Base-by-base conservation (phyloP, 2,888 invertebrate genomes). In the Octodonta nipae region DNA sequence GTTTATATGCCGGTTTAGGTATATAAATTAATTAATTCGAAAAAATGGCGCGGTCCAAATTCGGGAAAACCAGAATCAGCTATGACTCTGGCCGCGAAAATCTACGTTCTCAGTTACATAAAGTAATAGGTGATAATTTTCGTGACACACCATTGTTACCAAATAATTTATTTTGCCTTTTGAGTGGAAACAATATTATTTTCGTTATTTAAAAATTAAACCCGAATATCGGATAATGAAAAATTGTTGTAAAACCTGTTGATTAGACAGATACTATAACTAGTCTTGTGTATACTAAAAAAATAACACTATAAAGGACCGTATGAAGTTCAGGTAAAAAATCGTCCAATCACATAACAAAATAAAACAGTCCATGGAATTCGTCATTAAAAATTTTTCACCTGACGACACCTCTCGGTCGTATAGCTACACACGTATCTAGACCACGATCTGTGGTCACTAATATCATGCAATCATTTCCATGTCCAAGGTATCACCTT, bases 401-500 rank as follows among this genome's bases (percentile, higher is more conserved):
- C 26, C 17, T 37, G 32, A 32, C 30, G 34, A 27, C 14, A 32
- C 22, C 25, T 29, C 22, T 27, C 26, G 31, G 25, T 29, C 28
- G 28, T 28, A 15, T 32, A 32, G 29, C 30, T 13, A 32, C 13
- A 33, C 8, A 4, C 22, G 22, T 31, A 26, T 35, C 22, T 30
- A 10, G 15, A 33, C 35, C 30, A 26, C 32, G 20, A 24, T 16
- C 17, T 33, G 30, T 27, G 34, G 30, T 36, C 33, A 30, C 32
- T 33, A 37, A 31, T 46, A 55, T 66, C 63, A 68, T 57, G 66
- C 64, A 41, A 64, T 65, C 67, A 69, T 67, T 44, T 68, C 67
- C 45, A 67, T 67, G 47, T 68, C 66, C 42, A 64, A 56, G 42
- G 64, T 68, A 49, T 70, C 70, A 26, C 67, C 69, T 26, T 67